Percentiles rank a stretch among this genome's conserved stretches.
phyloP scores from a whole-genome alignment of 1,140 invertebrate species.

The Chymomyza costata region DNA sequence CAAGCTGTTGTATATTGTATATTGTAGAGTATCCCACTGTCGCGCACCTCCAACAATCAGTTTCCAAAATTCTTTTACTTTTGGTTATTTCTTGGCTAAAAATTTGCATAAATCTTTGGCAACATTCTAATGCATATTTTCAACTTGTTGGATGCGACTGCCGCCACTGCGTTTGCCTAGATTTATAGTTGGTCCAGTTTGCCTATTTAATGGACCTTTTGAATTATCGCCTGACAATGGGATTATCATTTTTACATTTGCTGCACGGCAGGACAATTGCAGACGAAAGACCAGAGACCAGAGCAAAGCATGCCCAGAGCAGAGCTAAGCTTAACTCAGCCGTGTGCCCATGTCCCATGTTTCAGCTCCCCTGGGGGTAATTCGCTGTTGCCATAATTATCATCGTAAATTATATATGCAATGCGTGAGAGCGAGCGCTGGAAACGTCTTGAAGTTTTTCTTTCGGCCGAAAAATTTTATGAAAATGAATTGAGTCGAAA shows the following conservation, averaged over 20 bases:
- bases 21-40: conserved; percentile 2
- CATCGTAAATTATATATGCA: conserved; percentile 74
- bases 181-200: conserved; percentile 13
- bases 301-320: conserved; percentile 1
- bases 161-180: not conserved
- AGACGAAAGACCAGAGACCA: no score
- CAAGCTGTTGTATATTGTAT: no score
- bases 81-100: not conserved
- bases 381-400: conserved; percentile 68
- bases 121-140: conserved; percentile 19
- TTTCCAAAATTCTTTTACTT: conserved; percentile 8
- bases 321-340: conserved; percentile 30
- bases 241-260: conserved; percentile 73
- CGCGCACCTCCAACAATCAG: conserved; percentile 9
- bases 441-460: conserved; percentile 33
- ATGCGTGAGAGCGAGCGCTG: conserved; percentile 2
- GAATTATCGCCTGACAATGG: conserved; percentile 74
- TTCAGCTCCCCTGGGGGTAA: conserved; percentile 63
- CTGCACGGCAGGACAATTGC: conserved; percentile 28
- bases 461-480: conserved; percentile 47
- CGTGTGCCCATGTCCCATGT: no score
- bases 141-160: conserved; percentile 5
- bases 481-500: conserved; percentile 65
- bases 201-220: conserved; percentile 41
- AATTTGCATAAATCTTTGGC: conserved; percentile 40